phyloP scores from a whole-genome alignment of 1,140 invertebrate genomes.

The Xylocopa sonorina region DNA sequence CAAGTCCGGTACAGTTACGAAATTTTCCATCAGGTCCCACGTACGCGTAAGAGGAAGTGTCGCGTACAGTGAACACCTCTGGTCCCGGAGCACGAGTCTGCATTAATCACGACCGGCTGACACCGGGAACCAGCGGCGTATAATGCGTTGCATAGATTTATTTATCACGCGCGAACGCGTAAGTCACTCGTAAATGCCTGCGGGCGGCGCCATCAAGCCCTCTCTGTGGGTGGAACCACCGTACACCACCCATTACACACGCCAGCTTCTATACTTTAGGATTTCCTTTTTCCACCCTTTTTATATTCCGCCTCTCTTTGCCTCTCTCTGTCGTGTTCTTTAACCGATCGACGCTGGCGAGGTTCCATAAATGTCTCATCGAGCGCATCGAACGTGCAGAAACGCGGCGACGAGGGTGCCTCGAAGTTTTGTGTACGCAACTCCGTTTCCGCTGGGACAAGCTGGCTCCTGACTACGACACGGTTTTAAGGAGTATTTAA shows the following conservation, averaged over 20 bases:
- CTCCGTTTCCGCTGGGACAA: neutral
- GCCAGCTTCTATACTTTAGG: slow-evolving; percentile 15
- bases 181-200: slow-evolving; percentile 68
- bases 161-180: slow-evolving; percentile 72
- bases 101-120: slow-evolving; percentile 72
- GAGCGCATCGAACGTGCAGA: slow-evolving; percentile 37
- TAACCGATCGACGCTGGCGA: slow-evolving; percentile 44
- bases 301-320: slow-evolving; percentile 18
- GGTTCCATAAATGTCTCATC: slow-evolving; percentile 52
- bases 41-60: neutral
- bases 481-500: slow-evolving; percentile 8
- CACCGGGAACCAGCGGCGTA: slow-evolving; percentile 65
- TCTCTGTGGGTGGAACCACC: slow-evolving; percentile 63
- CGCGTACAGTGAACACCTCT: slow-evolving; percentile 34
- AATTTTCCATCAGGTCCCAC: too few species aligned
- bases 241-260: slow-evolving; percentile 43
- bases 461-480: neutral
- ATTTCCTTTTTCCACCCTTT: neutral
- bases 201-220: slow-evolving; percentile 57
- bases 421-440: slow-evolving; percentile 22
- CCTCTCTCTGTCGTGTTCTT: slow-evolving; percentile 28
- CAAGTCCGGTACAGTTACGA: too few species aligned
- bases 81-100: slow-evolving; percentile 13
- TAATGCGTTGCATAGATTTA: slow-evolving; percentile 75
- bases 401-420: slow-evolving; percentile 34